phyloP scores from a whole-genome alignment of 1,140 invertebrate genomes.

The Cecropterus lyciades region DNA sequence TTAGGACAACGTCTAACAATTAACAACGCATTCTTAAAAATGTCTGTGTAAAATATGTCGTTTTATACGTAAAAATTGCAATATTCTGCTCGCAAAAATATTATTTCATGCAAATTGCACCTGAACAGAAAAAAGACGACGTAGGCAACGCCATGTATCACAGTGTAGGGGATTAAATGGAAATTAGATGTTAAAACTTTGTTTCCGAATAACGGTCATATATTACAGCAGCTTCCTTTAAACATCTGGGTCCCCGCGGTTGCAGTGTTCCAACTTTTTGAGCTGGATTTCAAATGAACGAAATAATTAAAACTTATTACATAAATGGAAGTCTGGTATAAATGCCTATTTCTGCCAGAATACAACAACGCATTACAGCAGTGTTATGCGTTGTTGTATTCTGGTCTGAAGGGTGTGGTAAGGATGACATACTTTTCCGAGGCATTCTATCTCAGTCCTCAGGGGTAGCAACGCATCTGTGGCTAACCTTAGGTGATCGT shows the following conservation, averaged over 20 bases:
- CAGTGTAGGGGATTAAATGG: constrained; percentile 62
- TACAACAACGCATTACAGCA: no score
- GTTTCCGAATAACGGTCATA: constrained; percentile 72
- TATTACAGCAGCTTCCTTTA: constrained; percentile 59
- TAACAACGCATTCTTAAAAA: not conserved
- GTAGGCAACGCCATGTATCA: constrained; percentile 58
- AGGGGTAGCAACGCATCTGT: no score
- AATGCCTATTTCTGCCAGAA: no score
- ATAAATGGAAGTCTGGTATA: constrained; percentile 30
- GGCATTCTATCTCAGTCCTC: no score
- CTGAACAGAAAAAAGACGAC: constrained; percentile 22
- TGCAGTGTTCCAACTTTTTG: constrained; percentile 59
- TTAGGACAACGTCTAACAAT: no score
- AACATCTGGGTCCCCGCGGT: constrained; percentile 66
- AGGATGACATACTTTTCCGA: no score
- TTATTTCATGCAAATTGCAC: constrained; percentile 5
- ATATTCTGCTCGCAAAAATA: not conserved
- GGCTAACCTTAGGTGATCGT: no score
- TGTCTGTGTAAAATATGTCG: not conserved
- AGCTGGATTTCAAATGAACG: constrained; percentile 48
- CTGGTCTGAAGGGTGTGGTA: no score
- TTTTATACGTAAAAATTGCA: not conserved
- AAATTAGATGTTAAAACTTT: constrained; percentile 76
- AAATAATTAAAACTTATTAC: constrained; percentile 33
- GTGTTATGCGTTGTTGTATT: no score